Conservation (phyloP, 1,140 invertebrate species). For the Ridgeia piscesae region DNA sequence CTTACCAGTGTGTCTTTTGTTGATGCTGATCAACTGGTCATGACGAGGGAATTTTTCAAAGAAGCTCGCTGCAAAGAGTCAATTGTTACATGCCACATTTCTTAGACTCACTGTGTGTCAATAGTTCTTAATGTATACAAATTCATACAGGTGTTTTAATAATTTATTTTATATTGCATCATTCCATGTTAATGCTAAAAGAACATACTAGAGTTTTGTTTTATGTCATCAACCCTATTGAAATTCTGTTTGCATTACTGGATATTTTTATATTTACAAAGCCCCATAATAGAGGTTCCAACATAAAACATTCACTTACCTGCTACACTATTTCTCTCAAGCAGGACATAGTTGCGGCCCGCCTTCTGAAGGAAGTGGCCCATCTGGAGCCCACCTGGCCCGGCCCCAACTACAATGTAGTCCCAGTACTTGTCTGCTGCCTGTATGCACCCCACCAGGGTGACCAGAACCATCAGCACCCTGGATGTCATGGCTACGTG, state of each 20-base stretch:
- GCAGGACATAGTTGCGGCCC: slow-evolving; percentile 56
- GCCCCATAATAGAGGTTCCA: no score
- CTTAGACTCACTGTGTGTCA: neutral
- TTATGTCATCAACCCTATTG: no score
- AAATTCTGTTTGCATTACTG: no score
- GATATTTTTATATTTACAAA: no score
- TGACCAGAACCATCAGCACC: neutral
- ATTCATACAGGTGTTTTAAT: no score
- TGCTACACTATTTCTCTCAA: slow-evolving; percentile 56
- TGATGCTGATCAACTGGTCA: slow-evolving; percentile 60
- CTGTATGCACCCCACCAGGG: neutral
- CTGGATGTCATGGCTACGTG: neutral
- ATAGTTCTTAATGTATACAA: neutral
- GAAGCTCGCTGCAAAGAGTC: slow-evolving; percentile 50
- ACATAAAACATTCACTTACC: slow-evolving; percentile 43
- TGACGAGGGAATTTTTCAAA: slow-evolving; percentile 59
- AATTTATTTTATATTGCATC: no score
- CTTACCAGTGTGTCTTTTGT: slow-evolving; percentile 59
- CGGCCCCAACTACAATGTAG: slow-evolving; percentile 60
- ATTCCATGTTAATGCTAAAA: no score
- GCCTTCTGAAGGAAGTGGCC: slow-evolving; percentile 54
- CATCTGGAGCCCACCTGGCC: slow-evolving; percentile 59
- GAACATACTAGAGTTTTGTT: no score
- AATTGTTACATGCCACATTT: no score
- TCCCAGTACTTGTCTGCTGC: slow-evolving; percentile 39